These are phyloP conservation scores for Aphaenogaster floridana DNA, from an alignment of 1,140 invertebrate species.

Conservation along the genomic window DNA sequence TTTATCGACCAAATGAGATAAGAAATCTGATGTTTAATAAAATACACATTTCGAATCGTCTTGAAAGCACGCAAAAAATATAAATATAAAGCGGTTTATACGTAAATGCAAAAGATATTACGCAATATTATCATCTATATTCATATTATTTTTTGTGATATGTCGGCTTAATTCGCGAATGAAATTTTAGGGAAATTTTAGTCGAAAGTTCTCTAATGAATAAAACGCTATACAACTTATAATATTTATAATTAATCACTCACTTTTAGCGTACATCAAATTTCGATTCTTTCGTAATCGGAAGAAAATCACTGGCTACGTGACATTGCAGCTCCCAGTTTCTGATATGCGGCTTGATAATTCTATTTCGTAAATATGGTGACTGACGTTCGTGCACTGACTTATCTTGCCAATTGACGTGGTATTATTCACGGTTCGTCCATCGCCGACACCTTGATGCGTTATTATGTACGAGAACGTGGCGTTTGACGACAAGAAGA, in stretches of 20 bases:
- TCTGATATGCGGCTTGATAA: neutral
- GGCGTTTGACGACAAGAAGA: neutral
- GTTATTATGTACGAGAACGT: neutral
- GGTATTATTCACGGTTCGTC: neutral
- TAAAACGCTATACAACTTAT: neutral
- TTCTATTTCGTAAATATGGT: neutral
- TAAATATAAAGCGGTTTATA: neutral
- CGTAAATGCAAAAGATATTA: neutral
- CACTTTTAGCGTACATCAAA: neutral
- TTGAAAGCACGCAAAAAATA: neutral
- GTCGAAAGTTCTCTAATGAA: neutral
- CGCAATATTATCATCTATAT: neutral
- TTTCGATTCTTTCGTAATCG: neutral
- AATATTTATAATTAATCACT: neutral
- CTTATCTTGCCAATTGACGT: slow-evolving; percentile 8
- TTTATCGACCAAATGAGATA: slow-evolving; percentile 10
- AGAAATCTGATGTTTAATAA: neutral
- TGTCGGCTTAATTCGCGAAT: neutral
- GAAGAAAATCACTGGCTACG: neutral
- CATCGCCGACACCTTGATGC: neutral
- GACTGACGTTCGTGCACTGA: neutral
- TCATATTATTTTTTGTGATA: neutral
- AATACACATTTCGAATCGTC: neutral
- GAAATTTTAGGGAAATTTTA: neutral
- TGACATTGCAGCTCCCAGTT: neutral